These are phyloP conservation scores for Prochilodus magdalenae DNA, from an alignment of 2,113 vertebrate genomes.

Conservation along the genomic window DNA sequence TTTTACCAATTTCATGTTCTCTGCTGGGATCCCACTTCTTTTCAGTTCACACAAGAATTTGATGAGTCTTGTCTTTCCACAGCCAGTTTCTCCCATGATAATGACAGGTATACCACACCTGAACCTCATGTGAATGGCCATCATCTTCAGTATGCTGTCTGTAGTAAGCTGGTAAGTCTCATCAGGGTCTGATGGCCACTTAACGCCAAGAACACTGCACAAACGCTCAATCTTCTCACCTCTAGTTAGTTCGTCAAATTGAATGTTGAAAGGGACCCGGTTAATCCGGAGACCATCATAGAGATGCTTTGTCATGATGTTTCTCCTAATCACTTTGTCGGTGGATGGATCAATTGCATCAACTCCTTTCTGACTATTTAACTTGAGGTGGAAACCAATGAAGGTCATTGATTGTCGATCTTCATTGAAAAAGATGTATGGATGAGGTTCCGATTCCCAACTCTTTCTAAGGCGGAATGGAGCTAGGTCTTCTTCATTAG, in stretches of 20 bases:
- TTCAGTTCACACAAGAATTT: constrained; percentile 86
- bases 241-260: constrained; percentile 84
- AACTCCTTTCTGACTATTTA: constrained; percentile 59
- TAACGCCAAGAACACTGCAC: constrained; percentile 85
- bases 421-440: constrained; percentile 91
- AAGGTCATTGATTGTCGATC: constrained; percentile 91
- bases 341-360: constrained; percentile 82
- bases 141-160: constrained; percentile 90
- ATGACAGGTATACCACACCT: constrained; percentile 92
- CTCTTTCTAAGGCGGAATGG: constrained; percentile 87
- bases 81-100: constrained; percentile 95
- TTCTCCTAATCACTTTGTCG: constrained; percentile 75
- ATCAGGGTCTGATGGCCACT: constrained; percentile 84
- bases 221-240: constrained; percentile 83
- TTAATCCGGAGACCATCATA: constrained; percentile 79
- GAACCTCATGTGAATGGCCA: constrained; percentile 94
- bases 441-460: constrained; percentile 93
- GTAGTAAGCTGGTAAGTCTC: constrained; percentile 91
- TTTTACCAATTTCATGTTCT: constrained; percentile 91
- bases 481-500: constrained; percentile 83
- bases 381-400: constrained; percentile 86
- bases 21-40: constrained; percentile 61
- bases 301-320: constrained; percentile 79
- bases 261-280: constrained; percentile 85
- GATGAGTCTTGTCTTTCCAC: constrained; percentile 91